Base-by-base conservation (phyloP, 2,888 invertebrate genomes). In the Aphidius colemani region DNA sequence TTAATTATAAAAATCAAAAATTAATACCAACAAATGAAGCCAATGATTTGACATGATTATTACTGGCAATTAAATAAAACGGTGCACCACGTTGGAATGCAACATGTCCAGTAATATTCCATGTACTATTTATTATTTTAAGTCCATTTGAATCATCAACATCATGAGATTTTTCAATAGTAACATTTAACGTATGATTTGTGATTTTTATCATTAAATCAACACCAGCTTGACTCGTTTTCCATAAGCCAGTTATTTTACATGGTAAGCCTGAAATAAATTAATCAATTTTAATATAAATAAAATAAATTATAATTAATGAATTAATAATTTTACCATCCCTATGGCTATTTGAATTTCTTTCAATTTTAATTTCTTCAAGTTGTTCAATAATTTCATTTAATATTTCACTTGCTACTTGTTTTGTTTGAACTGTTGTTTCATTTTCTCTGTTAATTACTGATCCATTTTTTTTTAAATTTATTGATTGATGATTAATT, bases 161-260 rank as follows among this genome's bases (percentile, higher is more conserved):
- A 1, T 63, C 59, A 9, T 65, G 49, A 6, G 72, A 66, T n/a
- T 71, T 69, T 40, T 69, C 71, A 11, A 75, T 60, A 9, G 68
- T 72, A 30, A 72, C 74, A 45, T 65, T 66, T 58, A 78, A 71
- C 7, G 64, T 69, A 13, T 68, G 72, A 67, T 75, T 74, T n/a
- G 59, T 67, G 40, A 78, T 71, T 61, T 66, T 71, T 71, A 78
- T 75, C 45, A 75, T 72, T 41, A 78, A 64, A 13, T 70, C 72
- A 10, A 78, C 67, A 58, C 77, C 76, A 1, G 75, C 76, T 60
- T 71, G 71, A 8, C 68, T 69, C 3, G 77, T 72, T 6, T 71
- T 67, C 77, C 77, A 78, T 41, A 76, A 75, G 7, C 77, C 77
- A 55, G 77, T 67, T 56, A 78, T 66, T 60, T 63, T 71, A 63